phyloP scores from a whole-genome alignment of 2,888 invertebrate genomes.

The Cylindroiulus punctatus region DNA sequence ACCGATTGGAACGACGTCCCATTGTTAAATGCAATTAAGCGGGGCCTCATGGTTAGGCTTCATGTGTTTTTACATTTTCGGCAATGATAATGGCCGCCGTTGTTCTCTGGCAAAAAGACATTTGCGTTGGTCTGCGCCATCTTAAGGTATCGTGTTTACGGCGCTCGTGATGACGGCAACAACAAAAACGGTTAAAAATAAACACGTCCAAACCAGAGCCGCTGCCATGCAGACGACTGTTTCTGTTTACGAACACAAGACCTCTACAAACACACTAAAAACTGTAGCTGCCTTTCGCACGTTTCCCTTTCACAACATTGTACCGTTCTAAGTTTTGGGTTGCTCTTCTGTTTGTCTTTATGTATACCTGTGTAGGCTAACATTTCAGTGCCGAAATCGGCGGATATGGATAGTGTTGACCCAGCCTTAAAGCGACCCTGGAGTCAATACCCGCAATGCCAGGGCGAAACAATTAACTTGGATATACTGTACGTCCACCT shows the following conservation, averaged over 20 bases:
- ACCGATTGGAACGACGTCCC: background rate
- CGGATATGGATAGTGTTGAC: slow-evolving; percentile 17
- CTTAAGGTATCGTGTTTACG: slow-evolving; percentile 10
- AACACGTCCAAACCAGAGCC: slow-evolving; percentile 20
- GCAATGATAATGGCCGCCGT: background rate
- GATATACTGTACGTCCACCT: too few relatives aligned
- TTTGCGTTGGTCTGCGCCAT: background rate
- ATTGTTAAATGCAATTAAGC: slow-evolving; percentile 38
- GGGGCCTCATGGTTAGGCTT: background rate
- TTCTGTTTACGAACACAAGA: slow-evolving; percentile 17
- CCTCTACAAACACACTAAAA: slow-evolving; percentile 4
- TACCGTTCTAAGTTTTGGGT: slow-evolving; percentile 6
- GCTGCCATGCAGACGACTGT: slow-evolving; percentile 1
- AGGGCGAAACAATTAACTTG: too few relatives aligned
- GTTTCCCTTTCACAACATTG: background rate
- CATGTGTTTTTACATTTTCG: background rate
- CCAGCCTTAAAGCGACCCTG: background rate
- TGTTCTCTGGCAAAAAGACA: background rate
- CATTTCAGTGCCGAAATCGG: background rate
- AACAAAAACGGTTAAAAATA: slow-evolving; percentile 39
- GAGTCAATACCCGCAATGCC: background rate
- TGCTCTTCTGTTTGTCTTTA: slow-evolving; percentile 5
- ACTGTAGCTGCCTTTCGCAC: background rate
- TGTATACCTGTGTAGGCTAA: slow-evolving; percentile 22
- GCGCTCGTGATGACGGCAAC: slow-evolving; percentile 17